A percentile compares a stretch with the other conserved stretches of the same genome.
Conservation (phyloP, 2,797 vertebrate genomes). For the Melanotaenia nigrans region DNA sequence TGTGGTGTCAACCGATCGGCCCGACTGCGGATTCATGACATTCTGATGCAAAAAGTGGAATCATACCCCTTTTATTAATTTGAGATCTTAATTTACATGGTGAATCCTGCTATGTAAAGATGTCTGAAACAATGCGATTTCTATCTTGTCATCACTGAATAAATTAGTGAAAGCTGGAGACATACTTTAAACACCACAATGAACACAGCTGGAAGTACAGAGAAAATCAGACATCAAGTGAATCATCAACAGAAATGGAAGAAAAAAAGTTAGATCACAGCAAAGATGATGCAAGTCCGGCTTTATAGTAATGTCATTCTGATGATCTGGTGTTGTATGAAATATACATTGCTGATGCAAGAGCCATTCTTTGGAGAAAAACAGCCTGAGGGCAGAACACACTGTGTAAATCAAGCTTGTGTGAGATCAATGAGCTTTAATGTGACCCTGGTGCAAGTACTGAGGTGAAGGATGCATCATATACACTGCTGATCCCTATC, state of each 20-base stretch:
- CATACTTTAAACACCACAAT: background rate
- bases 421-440: slow-evolving; percentile 57
- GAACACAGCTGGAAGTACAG: background rate
- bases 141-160: background rate
- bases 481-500: slow-evolving; percentile 54
- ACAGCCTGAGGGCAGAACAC: slow-evolving; percentile 17
- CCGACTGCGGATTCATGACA: too few relatives aligned
- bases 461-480: slow-evolving; percentile 25
- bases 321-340: slow-evolving; percentile 31
- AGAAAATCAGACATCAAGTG: slow-evolving; percentile 8
- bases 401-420: slow-evolving; percentile 11
- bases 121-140: background rate
- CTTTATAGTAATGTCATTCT: slow-evolving; percentile 36
- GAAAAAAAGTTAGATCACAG: slow-evolving; percentile 20
- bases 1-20: too few relatives aligned
- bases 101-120: background rate
- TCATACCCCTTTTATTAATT: background rate
- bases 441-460: slow-evolving; percentile 53
- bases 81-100: background rate
- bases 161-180: background rate
- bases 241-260: background rate
- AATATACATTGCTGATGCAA: slow-evolving; percentile 41
- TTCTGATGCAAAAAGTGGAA: background rate
- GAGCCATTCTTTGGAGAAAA: slow-evolving; percentile 13
- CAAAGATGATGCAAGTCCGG: slow-evolving; percentile 35